These are phyloP conservation scores for Hypsibius dujardini DNA, from an alignment of 1,140 invertebrate genomes.

Conservation along the genomic window DNA sequence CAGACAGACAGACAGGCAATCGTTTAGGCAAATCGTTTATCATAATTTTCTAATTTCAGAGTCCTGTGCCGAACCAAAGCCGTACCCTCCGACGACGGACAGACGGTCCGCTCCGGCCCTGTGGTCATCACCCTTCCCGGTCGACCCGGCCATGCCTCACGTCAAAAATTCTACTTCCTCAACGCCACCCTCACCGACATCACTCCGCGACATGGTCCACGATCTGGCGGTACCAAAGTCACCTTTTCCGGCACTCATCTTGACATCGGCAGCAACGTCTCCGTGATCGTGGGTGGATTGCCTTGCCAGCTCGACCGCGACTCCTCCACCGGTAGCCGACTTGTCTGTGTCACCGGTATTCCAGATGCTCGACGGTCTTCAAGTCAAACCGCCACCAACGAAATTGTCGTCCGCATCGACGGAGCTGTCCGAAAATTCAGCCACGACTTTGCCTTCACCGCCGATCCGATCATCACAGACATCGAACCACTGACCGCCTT, in stretches of 20 bases:
- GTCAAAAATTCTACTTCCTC: conserved; percentile 26
- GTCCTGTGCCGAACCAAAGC: conserved; percentile 18
- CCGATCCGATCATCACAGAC: conserved; percentile 60
- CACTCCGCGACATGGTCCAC: conserved; percentile 66
- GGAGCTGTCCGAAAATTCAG: conserved; percentile 53
- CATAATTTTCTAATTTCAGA: too few species aligned
- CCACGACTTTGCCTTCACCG: conserved; percentile 64
- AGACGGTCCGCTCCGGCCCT: conserved; percentile 26
- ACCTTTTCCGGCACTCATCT: conserved; percentile 74
- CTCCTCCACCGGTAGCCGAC: conserved; percentile 57
- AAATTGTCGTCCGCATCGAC: conserved; percentile 54
- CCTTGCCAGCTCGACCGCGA: conserved; percentile 62
- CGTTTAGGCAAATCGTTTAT: too few species aligned
- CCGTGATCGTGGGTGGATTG: conserved; percentile 67
- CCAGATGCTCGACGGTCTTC: too few species aligned
- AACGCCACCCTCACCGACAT: conserved; percentile 49
- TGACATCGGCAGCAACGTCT: conserved; percentile 75
- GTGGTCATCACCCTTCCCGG: conserved; percentile 26
- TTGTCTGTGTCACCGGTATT: conserved; percentile 72
- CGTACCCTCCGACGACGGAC: conserved; percentile 24
- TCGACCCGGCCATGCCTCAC: conserved; percentile 24
- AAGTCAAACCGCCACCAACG: conserved; percentile 40
- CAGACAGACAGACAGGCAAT: too few species aligned
- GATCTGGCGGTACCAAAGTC: conserved; percentile 77
- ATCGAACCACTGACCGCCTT: conserved; percentile 33